Base-by-base conservation (phyloP, 2,113 vertebrate species). In the Salvelinus namaycush region DNA sequence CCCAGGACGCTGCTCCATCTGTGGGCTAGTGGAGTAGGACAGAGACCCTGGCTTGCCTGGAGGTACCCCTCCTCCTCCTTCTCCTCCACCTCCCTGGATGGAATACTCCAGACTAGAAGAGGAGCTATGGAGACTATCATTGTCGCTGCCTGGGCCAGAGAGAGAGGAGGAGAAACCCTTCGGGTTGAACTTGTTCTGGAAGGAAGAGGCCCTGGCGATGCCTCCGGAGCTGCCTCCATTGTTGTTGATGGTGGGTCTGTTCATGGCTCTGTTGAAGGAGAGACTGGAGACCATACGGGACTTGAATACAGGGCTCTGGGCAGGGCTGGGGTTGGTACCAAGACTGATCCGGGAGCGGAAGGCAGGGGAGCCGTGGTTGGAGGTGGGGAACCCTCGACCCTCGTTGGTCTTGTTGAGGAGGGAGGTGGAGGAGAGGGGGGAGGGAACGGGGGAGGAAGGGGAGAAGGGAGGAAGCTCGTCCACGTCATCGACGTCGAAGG, bases 51-150 rank as follows among this genome's bases (percentile, higher is more conserved):
- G 51, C 71, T 84, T 93, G 57, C 78, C 79, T 16, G 11, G 86
- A 76, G 0, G 83, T 87, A 39, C 16, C 29, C 66, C 7, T 31
- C 27, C 24, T 11, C 64, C 27, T 18, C n/a, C 49, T 76, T 74
- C 1, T 78, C 84, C 51, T 29, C 62, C 70, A 0, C 77, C 79
- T 5, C 83, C 81, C 34, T 70, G 68, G 11, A 70, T 48, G 27
- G 88, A 93, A 78, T 93, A 95, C 71, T 95, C 95, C 82, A 95
- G 81, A 84, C 95, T 96, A 69, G 95, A 96, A 13, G 95, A 94
- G 0, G 95, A 97, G 83, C 95, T 96, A 83, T 95, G 95, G 29
- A 95, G 94, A 82, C 94, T 95, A 78, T 96, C 94, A 0, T 93
- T 94, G 27, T 95, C 94, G 0, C 94, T 95, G 12, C 94, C 93